phyloP scores from a whole-genome alignment of 2,113 vertebrate genomes.

The Aptenodytes forsteri region DNA sequence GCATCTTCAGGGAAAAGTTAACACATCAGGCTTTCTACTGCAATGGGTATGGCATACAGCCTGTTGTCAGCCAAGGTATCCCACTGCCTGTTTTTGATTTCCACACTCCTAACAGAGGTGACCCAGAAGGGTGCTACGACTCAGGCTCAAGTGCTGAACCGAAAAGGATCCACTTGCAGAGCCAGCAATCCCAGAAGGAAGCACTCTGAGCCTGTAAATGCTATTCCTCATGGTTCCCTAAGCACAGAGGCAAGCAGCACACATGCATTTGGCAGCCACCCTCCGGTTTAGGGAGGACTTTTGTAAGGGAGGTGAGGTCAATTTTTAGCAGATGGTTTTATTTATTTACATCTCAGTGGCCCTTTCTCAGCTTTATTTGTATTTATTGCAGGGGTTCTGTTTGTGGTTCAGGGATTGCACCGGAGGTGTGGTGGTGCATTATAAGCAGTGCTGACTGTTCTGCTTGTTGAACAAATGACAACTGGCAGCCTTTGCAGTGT shows the following conservation, averaged over 20 bases:
- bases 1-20: neutral
- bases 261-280: neutral
- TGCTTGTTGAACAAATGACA: neutral
- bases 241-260: neutral
- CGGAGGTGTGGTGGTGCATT: neutral
- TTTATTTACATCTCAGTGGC: neutral
- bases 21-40: neutral
- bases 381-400: neutral
- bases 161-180: neutral
- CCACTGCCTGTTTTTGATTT: neutral
- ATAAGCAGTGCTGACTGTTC: neutral
- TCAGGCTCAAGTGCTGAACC: neutral
- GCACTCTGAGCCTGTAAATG: neutral
- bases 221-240: accelerated
- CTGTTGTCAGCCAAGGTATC: neutral
- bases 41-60: neutral
- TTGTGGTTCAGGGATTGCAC: neutral
- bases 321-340: neutral
- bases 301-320: neutral
- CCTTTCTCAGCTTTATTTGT: neutral
- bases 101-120: neutral
- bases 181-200: neutral
- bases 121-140: neutral
- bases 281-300: neutral
- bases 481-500: neutral